Conservation (phyloP, 2,113 vertebrate genomes). For the Cranoglanis bouderius region DNA sequence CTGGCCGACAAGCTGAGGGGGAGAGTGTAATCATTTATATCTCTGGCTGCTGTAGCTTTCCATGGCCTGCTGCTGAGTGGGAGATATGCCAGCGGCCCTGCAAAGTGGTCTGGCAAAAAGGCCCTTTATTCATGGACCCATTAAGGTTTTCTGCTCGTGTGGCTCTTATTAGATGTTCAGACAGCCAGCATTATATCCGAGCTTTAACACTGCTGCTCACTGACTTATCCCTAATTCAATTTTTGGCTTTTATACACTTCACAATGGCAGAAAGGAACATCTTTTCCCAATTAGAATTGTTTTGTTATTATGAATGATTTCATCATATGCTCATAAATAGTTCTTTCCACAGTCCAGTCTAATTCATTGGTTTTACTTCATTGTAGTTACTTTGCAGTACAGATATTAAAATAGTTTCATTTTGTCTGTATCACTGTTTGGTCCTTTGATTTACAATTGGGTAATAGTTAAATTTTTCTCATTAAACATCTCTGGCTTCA, state of each 20-base stretch:
- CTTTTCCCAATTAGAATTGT: conserved; percentile 11
- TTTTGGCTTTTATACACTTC: neutral
- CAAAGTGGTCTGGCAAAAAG: conserved; percentile 34
- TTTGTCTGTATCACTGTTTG: neutral
- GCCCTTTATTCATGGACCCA: conserved; percentile 13
- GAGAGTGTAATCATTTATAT: conserved; percentile 41
- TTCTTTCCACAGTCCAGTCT: neutral
- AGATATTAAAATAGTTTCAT: neutral
- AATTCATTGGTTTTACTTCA: neutral
- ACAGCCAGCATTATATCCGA: conserved; percentile 14
- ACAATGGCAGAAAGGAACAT: conserved; percentile 6
- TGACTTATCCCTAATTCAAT: conserved; percentile 3
- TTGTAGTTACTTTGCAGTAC: neutral
- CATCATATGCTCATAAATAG: conserved; percentile 7
- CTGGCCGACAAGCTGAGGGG: conserved; percentile 9
- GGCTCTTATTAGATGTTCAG: conserved; percentile 43
- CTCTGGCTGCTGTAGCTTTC: conserved; percentile 38
- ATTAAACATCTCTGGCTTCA: neutral
- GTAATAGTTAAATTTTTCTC: neutral
- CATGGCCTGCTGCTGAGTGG: conserved; percentile 34
- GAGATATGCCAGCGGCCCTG: conserved; percentile 23
- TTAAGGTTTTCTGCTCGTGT: conserved; percentile 34
- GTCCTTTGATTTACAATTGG: neutral
- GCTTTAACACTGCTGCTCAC: neutral
- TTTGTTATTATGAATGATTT: conserved; percentile 24